phyloP scores from a whole-genome alignment of 2,113 vertebrate species.

The Eubucco bourcierii region DNA sequence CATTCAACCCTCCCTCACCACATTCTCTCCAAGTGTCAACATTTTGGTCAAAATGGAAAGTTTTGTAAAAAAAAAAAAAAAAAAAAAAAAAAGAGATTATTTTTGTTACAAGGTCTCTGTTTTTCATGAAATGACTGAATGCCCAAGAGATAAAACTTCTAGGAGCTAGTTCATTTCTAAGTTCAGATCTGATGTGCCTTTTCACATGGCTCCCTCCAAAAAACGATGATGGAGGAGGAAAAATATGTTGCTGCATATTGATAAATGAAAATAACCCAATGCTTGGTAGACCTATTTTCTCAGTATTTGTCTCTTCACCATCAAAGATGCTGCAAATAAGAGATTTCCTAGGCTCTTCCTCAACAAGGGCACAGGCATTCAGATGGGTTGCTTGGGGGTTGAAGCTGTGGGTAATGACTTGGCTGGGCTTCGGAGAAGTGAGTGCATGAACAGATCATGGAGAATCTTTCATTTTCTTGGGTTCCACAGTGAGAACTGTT shows the following conservation, averaged over 20 bases:
- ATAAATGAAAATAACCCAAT: neutral
- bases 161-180: neutral
- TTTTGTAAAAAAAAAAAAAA: neutral
- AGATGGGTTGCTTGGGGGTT: neutral
- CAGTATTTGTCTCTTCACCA: neutral
- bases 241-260: neutral
- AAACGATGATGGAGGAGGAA: neutral
- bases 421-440: neutral
- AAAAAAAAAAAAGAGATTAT: neutral
- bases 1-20: neutral
- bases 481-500: neutral
- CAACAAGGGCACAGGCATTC: neutral
- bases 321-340: neutral
- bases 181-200: neutral
- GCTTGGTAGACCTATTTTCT: neutral
- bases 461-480: neutral
- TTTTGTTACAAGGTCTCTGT: neutral
- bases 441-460: neutral
- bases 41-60: neutral
- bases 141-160: neutral
- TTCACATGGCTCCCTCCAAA: neutral
- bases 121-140: neutral
- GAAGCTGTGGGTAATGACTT: neutral
- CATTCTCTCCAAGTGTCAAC: neutral
- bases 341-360: neutral